Conservation (phyloP, 2,797 vertebrate genomes). For the Urocyon cinereoargenteus region DNA sequence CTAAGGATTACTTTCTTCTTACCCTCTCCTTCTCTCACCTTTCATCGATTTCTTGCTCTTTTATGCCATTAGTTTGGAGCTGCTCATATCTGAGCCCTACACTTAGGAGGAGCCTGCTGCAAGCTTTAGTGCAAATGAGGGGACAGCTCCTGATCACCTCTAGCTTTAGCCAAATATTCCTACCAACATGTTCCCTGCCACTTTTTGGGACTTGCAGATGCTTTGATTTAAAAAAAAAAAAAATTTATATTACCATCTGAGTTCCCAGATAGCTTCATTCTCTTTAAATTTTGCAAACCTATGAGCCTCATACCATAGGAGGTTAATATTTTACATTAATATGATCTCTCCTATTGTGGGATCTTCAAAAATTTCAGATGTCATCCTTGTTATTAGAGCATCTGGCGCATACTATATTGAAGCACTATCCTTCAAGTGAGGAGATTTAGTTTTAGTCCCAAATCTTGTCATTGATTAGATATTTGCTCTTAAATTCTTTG, state of each 20-base stretch:
- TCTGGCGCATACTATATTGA: background rate
- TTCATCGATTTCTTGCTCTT: background rate
- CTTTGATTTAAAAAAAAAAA: constrained; percentile 22
- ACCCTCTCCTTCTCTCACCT: background rate
- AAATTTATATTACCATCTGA: background rate
- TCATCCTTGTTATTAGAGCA: background rate
- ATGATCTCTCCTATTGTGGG: background rate
- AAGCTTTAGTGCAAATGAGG: background rate
- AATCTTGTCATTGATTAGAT: background rate
- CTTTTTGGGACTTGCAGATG: background rate
- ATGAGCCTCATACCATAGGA: background rate
- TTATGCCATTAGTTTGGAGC: background rate
- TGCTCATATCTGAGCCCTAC: background rate
- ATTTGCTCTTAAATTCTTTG: background rate
- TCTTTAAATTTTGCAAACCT: constrained; percentile 33
- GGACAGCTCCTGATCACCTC: background rate
- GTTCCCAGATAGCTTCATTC: background rate
- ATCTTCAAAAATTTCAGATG: background rate
- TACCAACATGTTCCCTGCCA: background rate
- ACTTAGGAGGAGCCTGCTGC: background rate
- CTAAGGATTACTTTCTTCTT: background rate
- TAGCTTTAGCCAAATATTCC: background rate
- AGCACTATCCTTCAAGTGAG: background rate
- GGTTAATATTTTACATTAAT: background rate
- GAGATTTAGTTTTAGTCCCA: background rate